Percentiles rank a stretch among this genome's conserved stretches.
Conservation (phyloP, 2,113 vertebrate species). For the mouse (Mus musculus) region GRCm39 chr1:177528001-177528500, state of each 20-base stretch:
- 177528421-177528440: neutral
- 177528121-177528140: too few species aligned
- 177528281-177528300: neutral
- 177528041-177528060: neutral
- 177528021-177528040: neutral
- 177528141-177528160: neutral
- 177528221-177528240: neutral
- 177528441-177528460: neutral
- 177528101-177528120: neutral
- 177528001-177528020: neutral
- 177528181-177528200: neutral
- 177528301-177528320: neutral
- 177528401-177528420: too few species aligned
- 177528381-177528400: neutral
- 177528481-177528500: neutral
- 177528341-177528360: neutral
- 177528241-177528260: neutral
- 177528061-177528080: neutral
- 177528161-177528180: neutral
- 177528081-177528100: neutral
- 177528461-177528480: neutral
- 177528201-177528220: neutral
- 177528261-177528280: neutral
- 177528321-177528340: neutral
- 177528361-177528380: neutral